These are phyloP conservation scores for Henicopernis longicauda DNA, from an alignment of 2,113 vertebrate genomes.

Conservation along the genomic window DNA sequence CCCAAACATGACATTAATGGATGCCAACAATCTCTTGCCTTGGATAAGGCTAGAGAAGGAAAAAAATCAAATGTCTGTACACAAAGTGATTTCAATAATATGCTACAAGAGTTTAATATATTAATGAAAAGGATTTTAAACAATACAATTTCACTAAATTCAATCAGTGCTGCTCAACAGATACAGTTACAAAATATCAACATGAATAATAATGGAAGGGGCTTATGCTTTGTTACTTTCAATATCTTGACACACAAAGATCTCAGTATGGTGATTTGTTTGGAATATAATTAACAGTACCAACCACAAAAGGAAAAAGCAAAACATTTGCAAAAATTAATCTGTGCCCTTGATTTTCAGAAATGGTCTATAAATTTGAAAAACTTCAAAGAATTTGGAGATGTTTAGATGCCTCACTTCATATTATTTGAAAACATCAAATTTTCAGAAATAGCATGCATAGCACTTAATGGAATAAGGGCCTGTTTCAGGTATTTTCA, in stretches of 20 bases:
- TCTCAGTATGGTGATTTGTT: neutral
- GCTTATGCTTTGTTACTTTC: neutral
- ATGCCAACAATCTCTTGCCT: neutral
- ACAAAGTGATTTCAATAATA: constrained; percentile 1
- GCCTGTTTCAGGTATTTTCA: neutral
- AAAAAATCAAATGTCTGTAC: neutral
- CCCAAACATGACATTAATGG: neutral
- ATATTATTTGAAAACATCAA: neutral
- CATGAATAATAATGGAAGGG: neutral
- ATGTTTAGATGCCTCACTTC: neutral
- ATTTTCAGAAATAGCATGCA: neutral
- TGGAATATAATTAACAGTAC: neutral
- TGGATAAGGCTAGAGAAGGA: neutral
- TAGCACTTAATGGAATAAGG: neutral
- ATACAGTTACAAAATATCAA: neutral
- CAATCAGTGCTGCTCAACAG: constrained; percentile 1
- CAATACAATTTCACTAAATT: constrained; percentile 30
- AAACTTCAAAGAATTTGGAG: neutral
- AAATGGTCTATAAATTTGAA: neutral
- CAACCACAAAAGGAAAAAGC: neutral
- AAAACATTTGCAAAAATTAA: neutral
- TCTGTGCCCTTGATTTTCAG: neutral
- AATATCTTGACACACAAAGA: neutral
- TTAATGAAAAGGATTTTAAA: constrained; percentile 24
- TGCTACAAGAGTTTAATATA: neutral